Percentiles rank a stretch among this genome's conserved stretches.
Evolutionary conservation across 2,113 vertebrate species (phyloP).

Genomic region (Shinisaurus crocodilurus): DNA sequence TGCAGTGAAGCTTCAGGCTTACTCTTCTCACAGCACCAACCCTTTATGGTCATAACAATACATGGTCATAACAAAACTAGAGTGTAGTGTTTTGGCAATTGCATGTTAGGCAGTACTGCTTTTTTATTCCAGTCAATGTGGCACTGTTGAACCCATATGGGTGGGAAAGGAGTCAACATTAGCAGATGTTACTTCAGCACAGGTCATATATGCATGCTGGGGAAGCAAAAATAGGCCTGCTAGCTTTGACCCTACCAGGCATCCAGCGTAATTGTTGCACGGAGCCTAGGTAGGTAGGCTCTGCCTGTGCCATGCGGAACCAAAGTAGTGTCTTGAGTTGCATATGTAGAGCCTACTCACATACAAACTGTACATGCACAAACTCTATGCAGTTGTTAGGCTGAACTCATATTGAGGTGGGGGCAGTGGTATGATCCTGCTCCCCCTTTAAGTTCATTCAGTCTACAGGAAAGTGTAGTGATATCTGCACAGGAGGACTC

Average conservation of each 20-base stretch:
- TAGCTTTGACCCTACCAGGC: not conserved
- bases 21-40: not conserved
- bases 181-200: not conserved
- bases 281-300: not conserved
- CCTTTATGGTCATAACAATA: not conserved
- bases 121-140: not conserved
- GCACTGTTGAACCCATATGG: not conserved
- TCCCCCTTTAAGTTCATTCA: not conserved
- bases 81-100: not conserved
- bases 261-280: not conserved
- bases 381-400: no score
- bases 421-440: no score
- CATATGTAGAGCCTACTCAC: not conserved
- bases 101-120: not conserved
- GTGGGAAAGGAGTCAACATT: not conserved
- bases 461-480: not conserved
- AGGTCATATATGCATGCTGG: no score
- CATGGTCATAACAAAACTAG: no score
- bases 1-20: not conserved
- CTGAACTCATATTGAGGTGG: no score
- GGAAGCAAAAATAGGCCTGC: not conserved
- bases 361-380: not conserved
- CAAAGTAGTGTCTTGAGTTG: no score
- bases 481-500: not conserved
- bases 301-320: not conserved